These are phyloP conservation scores for Drosophila burlai DNA, from an alignment of 1,140 invertebrate species.

Conservation along the genomic window DNA sequence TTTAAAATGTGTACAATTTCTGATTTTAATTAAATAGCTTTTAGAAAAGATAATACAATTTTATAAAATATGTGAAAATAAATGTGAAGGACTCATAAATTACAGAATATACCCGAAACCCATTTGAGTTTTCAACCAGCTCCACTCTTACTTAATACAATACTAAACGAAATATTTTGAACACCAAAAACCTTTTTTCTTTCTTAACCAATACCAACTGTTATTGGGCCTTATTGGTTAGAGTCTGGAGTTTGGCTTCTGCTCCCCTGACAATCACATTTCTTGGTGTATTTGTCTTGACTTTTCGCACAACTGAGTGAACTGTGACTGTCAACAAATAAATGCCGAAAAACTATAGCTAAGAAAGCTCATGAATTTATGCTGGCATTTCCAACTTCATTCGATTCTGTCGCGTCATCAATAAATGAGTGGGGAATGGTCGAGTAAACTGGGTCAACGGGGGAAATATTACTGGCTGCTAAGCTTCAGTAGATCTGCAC, in stretches of 20 bases:
- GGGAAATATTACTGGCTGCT: conserved; percentile 18
- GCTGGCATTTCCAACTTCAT: conserved; percentile 8
- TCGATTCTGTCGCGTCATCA: conserved; percentile 59
- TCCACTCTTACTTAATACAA: no score
- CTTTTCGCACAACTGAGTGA: conserved; percentile 67
- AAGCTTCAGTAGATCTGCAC: conserved; percentile 22
- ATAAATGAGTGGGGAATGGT: conserved; percentile 56
- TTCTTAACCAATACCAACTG: background rate
- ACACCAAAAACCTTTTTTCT: background rate
- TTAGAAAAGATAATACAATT: background rate
- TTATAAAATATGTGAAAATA: no score
- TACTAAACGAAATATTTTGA: background rate
- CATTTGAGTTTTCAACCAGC: no score
- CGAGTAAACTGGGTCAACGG: conserved; percentile 59
- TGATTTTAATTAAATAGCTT: background rate
- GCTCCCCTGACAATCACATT: conserved; percentile 27
- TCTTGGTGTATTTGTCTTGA: conserved; percentile 42
- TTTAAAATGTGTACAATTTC: background rate
- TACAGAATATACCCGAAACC: no score
- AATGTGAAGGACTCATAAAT: no score
- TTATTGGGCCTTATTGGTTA: background rate
- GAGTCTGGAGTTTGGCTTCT: background rate
- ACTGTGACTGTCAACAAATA: conserved; percentile 67
- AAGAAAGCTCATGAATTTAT: conserved; percentile 53
- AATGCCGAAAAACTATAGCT: conserved; percentile 43